Conservation (phyloP, 2,113 vertebrate genomes). For the Toxostoma redivivum region DNA sequence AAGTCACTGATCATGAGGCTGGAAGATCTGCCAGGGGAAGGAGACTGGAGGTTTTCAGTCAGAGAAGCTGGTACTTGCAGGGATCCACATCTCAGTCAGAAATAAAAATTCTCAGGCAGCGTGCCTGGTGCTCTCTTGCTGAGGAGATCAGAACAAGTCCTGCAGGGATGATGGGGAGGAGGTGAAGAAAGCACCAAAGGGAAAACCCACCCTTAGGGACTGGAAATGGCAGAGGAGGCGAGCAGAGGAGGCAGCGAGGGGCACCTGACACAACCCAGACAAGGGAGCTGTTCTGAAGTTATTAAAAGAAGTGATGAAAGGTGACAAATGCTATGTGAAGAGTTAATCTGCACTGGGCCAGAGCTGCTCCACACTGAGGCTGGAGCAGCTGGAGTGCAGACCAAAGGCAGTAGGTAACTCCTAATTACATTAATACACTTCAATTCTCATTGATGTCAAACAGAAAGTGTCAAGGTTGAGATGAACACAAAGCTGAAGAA, state of each 20-base stretch:
- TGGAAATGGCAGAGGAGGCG: neutral
- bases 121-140: neutral
- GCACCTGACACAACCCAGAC: neutral
- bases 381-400: neutral
- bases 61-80: neutral
- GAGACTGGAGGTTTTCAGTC: neutral
- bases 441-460: neutral
- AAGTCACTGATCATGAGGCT: neutral
- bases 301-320: neutral
- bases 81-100: neutral
- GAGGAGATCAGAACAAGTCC: neutral
- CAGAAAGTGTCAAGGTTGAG: neutral
- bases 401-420: neutral
- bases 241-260: fast-evolving
- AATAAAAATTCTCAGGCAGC: neutral
- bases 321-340: neutral
- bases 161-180: neutral
- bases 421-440: neutral
- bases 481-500: neutral
- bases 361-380: neutral
- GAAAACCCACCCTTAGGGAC: neutral
- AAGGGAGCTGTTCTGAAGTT: neutral
- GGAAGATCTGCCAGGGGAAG: neutral
- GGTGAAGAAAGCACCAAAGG: neutral
- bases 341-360: neutral